Base-by-base conservation (phyloP, 2,113 vertebrate species). In the Typhlomys cinereus region DNA sequence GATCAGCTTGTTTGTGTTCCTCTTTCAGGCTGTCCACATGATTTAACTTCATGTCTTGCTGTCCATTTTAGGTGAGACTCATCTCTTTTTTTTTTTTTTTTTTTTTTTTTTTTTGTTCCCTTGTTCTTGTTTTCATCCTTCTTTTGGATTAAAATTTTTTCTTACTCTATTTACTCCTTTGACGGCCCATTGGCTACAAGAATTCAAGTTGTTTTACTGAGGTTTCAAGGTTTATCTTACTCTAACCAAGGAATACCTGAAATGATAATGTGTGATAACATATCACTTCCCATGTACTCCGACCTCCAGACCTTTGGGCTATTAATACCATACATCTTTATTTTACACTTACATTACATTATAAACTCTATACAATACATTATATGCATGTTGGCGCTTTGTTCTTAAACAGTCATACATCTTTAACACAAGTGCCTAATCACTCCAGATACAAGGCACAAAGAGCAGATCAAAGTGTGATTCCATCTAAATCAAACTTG, bases 1-100 rank as follows among this genome's bases (percentile, higher is more conserved):
- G 80, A 95, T 95, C 80, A 94, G 71, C 91, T 69, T 93, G 85
- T 96, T 67, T 89, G 39, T 64, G 69, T n/a, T n/a, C n/a, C n/a
- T n/a, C n/a, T 57, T 52, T 52, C 41, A 50, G 69, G 18, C 79
- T 39, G 83, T 50, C 66, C 31, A 69, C 59, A 36, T 21, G 41
- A 48, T 57, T 88, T 83, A 93, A 91, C 54, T 23, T 11, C 50
- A 39, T 82, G 18, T 73, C 50, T 88, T 81, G 29, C 44, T 31
- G 50, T 76, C 85, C 71, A 36, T 79, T 78, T 95, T 62, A 25
- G 46, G 69, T 80, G 83, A 92, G 70, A 83, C 4, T 46, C 61
- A 89, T 94, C 70, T 95, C 46, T 61, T 95, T 23, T 84, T 85
- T 93, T 84, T 88, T 90, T 69, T 3, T 8, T 48, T 48, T 84